Percentiles rank a stretch among this genome's conserved stretches.
Conservation (phyloP, 1,140 invertebrate species). For the Carposina sasakii region DNA sequence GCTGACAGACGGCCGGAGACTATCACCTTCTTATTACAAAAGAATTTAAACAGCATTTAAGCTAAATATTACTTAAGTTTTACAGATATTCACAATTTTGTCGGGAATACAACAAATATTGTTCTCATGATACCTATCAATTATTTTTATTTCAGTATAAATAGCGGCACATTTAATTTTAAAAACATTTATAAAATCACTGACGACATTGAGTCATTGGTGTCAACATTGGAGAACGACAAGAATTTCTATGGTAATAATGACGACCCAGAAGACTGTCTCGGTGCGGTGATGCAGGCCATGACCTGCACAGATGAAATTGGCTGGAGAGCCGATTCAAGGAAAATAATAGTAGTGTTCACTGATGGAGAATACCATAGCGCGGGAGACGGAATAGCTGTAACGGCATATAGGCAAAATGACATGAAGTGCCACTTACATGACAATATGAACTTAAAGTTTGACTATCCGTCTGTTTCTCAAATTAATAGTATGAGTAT, state of each 20-base stretch:
- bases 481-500: constrained; percentile 77
- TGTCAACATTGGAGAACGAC: too few species aligned
- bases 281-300: constrained; percentile 87
- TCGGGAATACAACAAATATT: too few species aligned
- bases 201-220: background rate
- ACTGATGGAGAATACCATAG: constrained; percentile 79
- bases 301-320: constrained; percentile 77
- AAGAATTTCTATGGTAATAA: constrained; percentile 79
- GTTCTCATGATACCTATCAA: too few species aligned
- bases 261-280: constrained; percentile 82
- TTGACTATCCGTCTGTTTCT: constrained; percentile 80
- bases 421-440: constrained; percentile 88
- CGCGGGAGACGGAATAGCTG: constrained; percentile 83
- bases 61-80: too few species aligned
- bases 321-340: constrained; percentile 75
- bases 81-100: too few species aligned
- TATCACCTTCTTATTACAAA: too few species aligned
- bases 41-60: too few species aligned
- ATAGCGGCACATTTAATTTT: too few species aligned
- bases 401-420: constrained; percentile 88
- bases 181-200: too few species aligned
- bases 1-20: too few species aligned
- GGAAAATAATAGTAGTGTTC: constrained; percentile 76
- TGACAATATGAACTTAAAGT: constrained; percentile 59
- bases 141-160: too few species aligned